Percentiles rank a stretch among this genome's conserved stretches.
phyloP scores from a whole-genome alignment of 2,113 vertebrate species.

The Oplegnathus fasciatus region DNA sequence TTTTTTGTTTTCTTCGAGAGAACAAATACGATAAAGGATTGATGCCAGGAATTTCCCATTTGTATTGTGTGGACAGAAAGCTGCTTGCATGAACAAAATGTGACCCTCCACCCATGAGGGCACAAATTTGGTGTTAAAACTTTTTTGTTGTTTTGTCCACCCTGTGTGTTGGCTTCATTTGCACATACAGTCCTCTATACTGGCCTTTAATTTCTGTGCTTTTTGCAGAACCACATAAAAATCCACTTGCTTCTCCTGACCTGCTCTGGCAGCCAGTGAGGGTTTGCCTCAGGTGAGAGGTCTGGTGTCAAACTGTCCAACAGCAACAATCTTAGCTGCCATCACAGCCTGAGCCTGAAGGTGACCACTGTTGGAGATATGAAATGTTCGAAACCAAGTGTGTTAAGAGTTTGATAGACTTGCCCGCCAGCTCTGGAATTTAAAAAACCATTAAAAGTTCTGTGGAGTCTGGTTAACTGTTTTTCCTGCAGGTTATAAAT shows the following conservation, averaged over 20 bases:
- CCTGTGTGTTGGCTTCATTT: neutral
- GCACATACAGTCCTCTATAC: neutral
- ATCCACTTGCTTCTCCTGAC: constrained; percentile 8
- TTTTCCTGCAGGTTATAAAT: constrained; percentile 26
- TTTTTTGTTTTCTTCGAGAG: neutral
- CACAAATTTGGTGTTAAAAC: neutral
- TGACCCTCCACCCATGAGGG: neutral
- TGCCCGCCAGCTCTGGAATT: constrained; percentile 30
- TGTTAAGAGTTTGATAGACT: constrained; percentile 42
- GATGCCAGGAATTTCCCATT: neutral
- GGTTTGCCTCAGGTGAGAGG: constrained; percentile 26
- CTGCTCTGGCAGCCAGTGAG: constrained; percentile 10
- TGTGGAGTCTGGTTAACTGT: constrained; percentile 15
- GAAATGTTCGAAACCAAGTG: constrained; percentile 40
- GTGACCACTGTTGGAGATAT: constrained; percentile 37
- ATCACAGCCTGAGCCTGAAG: constrained; percentile 55
- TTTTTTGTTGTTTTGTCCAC: neutral
- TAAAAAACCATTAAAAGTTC: constrained; percentile 37
- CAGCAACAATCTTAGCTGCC: constrained; percentile 44
- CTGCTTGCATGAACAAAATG: neutral
- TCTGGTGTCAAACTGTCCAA: constrained; percentile 52
- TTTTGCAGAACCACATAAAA: neutral
- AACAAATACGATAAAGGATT: neutral
- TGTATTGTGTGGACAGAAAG: neutral
- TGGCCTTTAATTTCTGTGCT: neutral